phyloP scores from a whole-genome alignment of 2,888 invertebrate species.

The Parnassius mnemosyne region DNA sequence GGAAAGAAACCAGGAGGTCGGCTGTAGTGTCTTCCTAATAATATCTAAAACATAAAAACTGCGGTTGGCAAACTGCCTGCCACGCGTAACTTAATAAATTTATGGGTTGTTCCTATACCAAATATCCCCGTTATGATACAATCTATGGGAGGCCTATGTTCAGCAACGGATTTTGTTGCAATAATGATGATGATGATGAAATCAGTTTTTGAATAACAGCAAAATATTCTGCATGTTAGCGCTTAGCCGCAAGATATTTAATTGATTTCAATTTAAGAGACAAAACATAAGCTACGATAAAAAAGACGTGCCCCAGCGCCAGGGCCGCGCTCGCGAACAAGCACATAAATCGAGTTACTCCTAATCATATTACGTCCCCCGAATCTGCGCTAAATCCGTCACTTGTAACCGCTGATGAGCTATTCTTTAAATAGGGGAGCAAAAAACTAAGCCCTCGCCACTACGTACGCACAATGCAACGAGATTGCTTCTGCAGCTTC shows the following conservation, averaged over 20 bases:
- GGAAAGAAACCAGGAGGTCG: too few relatives aligned
- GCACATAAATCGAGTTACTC: constrained; percentile 54
- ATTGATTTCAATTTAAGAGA: constrained; percentile 10
- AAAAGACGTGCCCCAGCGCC: constrained; percentile 29
- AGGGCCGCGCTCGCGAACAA: constrained; percentile 24
- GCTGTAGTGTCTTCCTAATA: too few relatives aligned
- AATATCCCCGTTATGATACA: too few relatives aligned
- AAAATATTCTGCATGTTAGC: background rate
- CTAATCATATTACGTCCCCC: constrained; percentile 58
- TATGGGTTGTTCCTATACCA: too few relatives aligned
- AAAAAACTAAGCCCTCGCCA: constrained; percentile 31
- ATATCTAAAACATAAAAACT: too few relatives aligned
- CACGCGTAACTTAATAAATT: too few relatives aligned
- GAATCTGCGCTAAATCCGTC: constrained; percentile 45
- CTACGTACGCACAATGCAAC: constrained; percentile 1
- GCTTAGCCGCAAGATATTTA: background rate
- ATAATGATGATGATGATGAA: background rate
- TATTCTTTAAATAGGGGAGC: constrained; percentile 54
- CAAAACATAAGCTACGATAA: constrained; percentile 27
- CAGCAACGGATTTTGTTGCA: too few relatives aligned
- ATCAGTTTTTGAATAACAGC: background rate
- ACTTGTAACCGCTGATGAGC: constrained; percentile 60
- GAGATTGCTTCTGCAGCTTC: constrained; percentile 6
- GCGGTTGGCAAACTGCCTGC: too few relatives aligned
- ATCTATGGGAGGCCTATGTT: too few relatives aligned